Conservation (phyloP, 2,797 vertebrate genomes). For the Ctenochaetus hawaiiensis region DNA sequence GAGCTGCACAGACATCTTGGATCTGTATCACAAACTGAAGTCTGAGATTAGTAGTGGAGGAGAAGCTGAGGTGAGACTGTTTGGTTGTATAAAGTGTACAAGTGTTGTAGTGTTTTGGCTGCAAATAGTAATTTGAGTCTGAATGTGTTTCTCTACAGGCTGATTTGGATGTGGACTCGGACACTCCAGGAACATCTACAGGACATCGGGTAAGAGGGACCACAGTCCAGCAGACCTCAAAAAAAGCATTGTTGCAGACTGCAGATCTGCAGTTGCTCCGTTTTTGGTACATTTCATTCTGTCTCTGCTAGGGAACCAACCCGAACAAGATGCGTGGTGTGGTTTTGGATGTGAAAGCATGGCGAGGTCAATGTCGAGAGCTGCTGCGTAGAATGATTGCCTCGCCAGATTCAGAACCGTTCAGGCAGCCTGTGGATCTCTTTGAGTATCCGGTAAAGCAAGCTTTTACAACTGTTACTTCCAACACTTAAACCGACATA, state of each 20-base stretch:
- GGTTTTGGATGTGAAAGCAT: constrained; percentile 86
- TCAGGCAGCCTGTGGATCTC: constrained; percentile 93
- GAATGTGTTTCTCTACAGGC: constrained; percentile 64
- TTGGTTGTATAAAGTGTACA: background rate
- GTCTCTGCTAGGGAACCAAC: constrained; percentile 62
- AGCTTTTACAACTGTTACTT: background rate
- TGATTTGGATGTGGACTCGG: constrained; percentile 92
- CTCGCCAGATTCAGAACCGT: constrained; percentile 93
- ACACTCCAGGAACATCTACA: constrained; percentile 95
- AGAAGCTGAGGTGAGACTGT: constrained; percentile 86
- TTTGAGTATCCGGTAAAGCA: constrained; percentile 91
- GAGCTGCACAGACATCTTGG: constrained; percentile 93
- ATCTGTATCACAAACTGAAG: constrained; percentile 92
- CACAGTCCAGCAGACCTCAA: background rate
- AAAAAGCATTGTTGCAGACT: background rate
- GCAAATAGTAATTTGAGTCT: constrained; percentile 5
- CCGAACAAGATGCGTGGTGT: constrained; percentile 85
- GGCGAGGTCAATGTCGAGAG: constrained; percentile 91
- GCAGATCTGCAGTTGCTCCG: background rate
- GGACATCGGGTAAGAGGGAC: constrained; percentile 87
- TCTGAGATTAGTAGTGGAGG: constrained; percentile 91
- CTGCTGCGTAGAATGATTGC: constrained; percentile 91
- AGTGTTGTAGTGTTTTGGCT: background rate
- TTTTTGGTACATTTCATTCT: background rate
- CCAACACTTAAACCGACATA: background rate